Percentiles rank a stretch among this genome's conserved stretches.
Conservation (phyloP, 1,140 invertebrate species). For the Pentalonia nigronervosa region DNA sequence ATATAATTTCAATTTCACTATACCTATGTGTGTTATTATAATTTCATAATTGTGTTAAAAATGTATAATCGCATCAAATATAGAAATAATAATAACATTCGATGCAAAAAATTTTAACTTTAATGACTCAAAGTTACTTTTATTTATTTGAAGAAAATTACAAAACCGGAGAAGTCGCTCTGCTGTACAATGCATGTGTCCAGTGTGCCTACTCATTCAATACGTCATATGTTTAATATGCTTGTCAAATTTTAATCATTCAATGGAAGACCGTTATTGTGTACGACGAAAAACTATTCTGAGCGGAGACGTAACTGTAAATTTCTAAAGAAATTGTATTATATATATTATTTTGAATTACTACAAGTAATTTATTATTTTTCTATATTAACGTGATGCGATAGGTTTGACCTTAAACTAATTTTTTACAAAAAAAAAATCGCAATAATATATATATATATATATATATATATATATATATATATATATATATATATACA, state of each 20-base stretch:
- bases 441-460: too few species aligned
- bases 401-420: too few species aligned
- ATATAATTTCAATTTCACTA: background rate
- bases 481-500: too few species aligned
- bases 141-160: background rate
- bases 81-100: background rate
- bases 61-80: background rate
- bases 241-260: background rate
- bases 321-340: background rate
- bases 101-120: background rate
- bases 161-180: background rate
- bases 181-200: background rate
- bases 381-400: too few species aligned
- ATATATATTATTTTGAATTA: too few species aligned
- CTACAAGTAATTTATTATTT: too few species aligned
- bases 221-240: background rate
- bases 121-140: too few species aligned
- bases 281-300: background rate
- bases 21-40: too few species aligned
- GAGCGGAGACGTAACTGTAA: background rate
- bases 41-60: background rate
- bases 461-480: too few species aligned
- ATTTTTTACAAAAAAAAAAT: too few species aligned
- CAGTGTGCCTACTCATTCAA: background rate
- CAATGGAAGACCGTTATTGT: background rate